Conservation (phyloP, 2,888 invertebrate species). For the Melinaea marsaeus region DNA sequence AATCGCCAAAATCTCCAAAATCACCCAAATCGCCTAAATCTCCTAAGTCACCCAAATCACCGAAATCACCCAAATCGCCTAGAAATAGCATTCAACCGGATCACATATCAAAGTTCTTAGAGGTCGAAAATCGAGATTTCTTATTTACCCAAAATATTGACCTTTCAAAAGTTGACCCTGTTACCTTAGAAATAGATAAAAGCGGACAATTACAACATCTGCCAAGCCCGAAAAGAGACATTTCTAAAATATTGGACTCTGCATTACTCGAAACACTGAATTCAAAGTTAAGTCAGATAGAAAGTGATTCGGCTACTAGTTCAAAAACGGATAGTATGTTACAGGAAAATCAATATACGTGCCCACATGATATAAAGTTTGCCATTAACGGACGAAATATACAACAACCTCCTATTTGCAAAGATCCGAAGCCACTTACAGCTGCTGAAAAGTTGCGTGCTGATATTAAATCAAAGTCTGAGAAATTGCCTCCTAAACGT, state of each 20-base stretch:
- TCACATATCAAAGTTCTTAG: slow-evolving; percentile 67
- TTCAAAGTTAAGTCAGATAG: slow-evolving; percentile 85
- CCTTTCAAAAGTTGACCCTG: slow-evolving; percentile 84
- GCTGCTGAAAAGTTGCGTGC: slow-evolving; percentile 72
- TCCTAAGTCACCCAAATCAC: slow-evolving; percentile 76
- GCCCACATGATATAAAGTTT: slow-evolving; percentile 74
- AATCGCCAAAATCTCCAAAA: slow-evolving; percentile 81
- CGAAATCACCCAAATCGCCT: slow-evolving; percentile 75
- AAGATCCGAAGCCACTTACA: slow-evolving; percentile 65
- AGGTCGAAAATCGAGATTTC: slow-evolving; percentile 79
- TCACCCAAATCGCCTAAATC: slow-evolving; percentile 81
- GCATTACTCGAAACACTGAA: slow-evolving; percentile 82
- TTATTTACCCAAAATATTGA: slow-evolving; percentile 86
- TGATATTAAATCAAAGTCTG: slow-evolving; percentile 77
- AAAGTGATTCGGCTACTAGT: slow-evolving; percentile 86
- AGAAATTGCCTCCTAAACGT: slow-evolving; percentile 81
- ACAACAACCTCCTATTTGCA: slow-evolving; percentile 61
- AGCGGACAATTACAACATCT: slow-evolving; percentile 79
- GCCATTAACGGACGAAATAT: slow-evolving; percentile 69
- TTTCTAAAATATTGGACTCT: slow-evolving; percentile 83
- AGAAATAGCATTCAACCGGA: slow-evolving; percentile 68
- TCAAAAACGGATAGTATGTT: slow-evolving; percentile 84
- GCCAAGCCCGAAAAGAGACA: slow-evolving; percentile 84
- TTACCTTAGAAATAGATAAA: slow-evolving; percentile 84
- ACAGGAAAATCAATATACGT: slow-evolving; percentile 69